These are phyloP conservation scores for Channa striata DNA, from an alignment of 2,797 vertebrate genomes.

Conservation along the genomic window DNA sequence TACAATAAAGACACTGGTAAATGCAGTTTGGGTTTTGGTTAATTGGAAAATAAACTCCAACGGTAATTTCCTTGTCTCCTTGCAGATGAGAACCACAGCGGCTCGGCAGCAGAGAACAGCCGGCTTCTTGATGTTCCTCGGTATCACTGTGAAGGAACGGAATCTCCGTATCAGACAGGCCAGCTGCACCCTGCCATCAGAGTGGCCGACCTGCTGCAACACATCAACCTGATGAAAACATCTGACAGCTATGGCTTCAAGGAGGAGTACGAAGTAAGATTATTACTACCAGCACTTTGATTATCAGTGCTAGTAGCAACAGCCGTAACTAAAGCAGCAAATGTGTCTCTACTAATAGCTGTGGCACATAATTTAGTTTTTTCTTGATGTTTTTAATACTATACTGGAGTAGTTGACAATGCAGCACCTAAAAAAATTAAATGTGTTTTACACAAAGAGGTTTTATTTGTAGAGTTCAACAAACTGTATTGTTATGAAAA, in stretches of 20 bases:
- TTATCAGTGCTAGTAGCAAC: background rate
- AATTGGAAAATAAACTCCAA: background rate
- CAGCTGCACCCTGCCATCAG: conserved; percentile 98
- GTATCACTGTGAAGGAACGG: conserved; percentile 97
- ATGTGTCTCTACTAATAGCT: background rate
- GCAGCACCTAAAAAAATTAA: background rate
- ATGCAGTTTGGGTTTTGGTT: background rate
- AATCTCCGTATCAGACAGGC: conserved; percentile 97
- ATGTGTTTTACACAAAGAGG: background rate
- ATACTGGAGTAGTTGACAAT: background rate
- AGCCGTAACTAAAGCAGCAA: background rate
- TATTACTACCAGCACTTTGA: conserved; percentile 16
- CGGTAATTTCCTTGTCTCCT: background rate
- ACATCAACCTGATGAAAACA: conserved; percentile 99
- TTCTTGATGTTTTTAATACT: background rate
- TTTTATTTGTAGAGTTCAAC: conserved; percentile 8
- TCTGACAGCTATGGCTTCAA: conserved; percentile 99
- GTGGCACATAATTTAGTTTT: background rate
- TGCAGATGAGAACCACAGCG: conserved; percentile 97
- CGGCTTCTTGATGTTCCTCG: conserved; percentile 95
- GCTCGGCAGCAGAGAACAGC: conserved; percentile 92
- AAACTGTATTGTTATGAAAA: conserved; percentile 9
- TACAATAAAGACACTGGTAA: background rate
- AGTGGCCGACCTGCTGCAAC: conserved; percentile 97
- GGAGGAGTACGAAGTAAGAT: conserved; percentile 97